Conservation (phyloP, 1,140 invertebrate species). For the Nasonia vitripennis region DNA sequence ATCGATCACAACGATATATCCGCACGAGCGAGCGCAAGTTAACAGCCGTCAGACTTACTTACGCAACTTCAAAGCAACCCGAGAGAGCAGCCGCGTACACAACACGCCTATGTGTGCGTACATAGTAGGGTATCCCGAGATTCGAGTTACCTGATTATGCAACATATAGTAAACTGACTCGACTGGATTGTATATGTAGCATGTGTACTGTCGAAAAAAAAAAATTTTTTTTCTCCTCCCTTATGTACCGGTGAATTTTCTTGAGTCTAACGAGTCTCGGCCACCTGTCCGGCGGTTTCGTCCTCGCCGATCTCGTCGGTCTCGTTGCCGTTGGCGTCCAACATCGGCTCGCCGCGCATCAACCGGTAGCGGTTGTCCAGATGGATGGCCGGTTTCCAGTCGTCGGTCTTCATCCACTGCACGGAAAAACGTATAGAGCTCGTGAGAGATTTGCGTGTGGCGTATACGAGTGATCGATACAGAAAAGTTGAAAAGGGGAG, state of each 20-base stretch:
- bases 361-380: conserved; percentile 71
- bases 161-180: background rate
- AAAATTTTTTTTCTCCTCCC: background rate
- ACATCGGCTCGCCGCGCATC: conserved; percentile 67
- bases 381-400: conserved; percentile 62
- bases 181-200: background rate
- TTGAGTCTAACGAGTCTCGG: background rate
- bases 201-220: background rate
- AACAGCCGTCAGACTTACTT: background rate
- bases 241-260: background rate
- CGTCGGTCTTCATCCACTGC: conserved; percentile 57
- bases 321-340: conserved; percentile 63
- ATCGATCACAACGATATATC: background rate
- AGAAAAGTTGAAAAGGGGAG: background rate
- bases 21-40: background rate
- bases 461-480: background rate
- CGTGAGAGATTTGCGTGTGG: background rate
- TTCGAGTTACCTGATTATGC: conserved; percentile 30
- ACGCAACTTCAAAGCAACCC: conserved; percentile 10
- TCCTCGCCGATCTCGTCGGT: conserved; percentile 63
- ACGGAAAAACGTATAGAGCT: background rate
- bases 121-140: background rate
- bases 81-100: too few relatives aligned
- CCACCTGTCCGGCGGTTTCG: conserved; percentile 21
- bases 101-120: background rate